Conservation (phyloP, 2,797 vertebrate species). For the Premnoplex brunnescens region DNA sequence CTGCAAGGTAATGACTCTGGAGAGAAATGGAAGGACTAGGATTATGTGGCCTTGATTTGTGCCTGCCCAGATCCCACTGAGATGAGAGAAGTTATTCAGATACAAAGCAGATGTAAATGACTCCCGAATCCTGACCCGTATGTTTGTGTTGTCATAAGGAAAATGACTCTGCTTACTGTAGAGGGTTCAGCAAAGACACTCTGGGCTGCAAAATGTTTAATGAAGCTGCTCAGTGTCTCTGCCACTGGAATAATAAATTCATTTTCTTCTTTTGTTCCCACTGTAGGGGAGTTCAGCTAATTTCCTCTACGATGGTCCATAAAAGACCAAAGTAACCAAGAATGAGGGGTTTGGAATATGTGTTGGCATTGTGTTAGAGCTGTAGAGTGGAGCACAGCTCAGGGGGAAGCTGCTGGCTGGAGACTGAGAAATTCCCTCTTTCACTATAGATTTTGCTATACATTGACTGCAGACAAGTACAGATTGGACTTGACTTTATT, state of each 20-base stretch:
- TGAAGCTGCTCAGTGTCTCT: constrained; percentile 6
- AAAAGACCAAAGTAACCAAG: background rate
- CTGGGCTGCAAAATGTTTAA: background rate
- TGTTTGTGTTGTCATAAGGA: constrained; percentile 1
- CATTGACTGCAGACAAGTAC: background rate
- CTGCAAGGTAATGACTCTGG: background rate
- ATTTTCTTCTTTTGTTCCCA: constrained; percentile 1
- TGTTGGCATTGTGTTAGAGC: background rate
- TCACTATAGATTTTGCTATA: background rate
- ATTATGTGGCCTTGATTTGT: background rate
- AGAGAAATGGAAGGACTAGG: background rate
- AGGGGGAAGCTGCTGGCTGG: background rate
- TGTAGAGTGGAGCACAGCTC: background rate
- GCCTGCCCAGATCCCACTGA: background rate
- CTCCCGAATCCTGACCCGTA: background rate
- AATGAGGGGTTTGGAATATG: background rate
- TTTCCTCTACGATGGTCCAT: background rate
- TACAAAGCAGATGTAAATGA: background rate
- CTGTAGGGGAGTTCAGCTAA: background rate
- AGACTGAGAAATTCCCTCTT: background rate
- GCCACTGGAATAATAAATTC: background rate
- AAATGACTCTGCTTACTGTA: background rate
- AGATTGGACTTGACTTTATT: background rate
- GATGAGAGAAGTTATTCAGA: background rate
- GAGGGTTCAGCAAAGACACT: constrained; percentile 2